A percentile compares a stretch with the other conserved stretches of the same genome.
These are phyloP conservation scores for Neodiprion pinetum DNA, from an alignment of 1,140 invertebrate species.

Conservation along the genomic window DNA sequence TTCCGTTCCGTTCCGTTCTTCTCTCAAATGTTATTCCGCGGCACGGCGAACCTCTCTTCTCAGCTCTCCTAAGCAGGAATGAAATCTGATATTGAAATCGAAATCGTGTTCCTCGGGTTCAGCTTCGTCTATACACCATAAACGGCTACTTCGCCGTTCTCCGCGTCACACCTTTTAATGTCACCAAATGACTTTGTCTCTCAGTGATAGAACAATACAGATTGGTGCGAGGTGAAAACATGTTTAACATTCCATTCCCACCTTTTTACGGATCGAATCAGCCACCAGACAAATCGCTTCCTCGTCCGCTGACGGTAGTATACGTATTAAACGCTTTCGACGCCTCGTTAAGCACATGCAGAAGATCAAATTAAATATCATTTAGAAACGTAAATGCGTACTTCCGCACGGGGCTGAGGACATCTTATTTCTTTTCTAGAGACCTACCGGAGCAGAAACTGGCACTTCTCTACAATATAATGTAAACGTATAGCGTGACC, in stretches of 20 bases:
- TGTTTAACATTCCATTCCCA: too few species aligned
- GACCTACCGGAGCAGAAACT: not conserved
- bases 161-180: too few species aligned
- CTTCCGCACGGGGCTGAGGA: not conserved
- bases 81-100: not conserved
- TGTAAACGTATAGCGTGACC: not conserved
- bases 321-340: slow-evolving; percentile 18
- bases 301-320: not conserved
- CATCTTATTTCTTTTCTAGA: not conserved
- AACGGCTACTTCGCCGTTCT: too few species aligned
- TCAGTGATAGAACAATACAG: too few species aligned
- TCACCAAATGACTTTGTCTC: too few species aligned
- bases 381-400: not conserved
- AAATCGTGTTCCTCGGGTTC: not conserved
- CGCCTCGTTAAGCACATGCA: not conserved
- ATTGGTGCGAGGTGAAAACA: too few species aligned
- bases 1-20: not conserved
- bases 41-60: too few species aligned
- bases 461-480: not conserved
- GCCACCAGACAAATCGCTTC: too few species aligned
- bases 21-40: too few species aligned
- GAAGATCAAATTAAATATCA: not conserved
- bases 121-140: too few species aligned
- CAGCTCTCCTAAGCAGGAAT: not conserved
- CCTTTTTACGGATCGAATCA: too few species aligned